Conservation (phyloP, 2,888 invertebrate genomes). For the Ophion slaviceki region DNA sequence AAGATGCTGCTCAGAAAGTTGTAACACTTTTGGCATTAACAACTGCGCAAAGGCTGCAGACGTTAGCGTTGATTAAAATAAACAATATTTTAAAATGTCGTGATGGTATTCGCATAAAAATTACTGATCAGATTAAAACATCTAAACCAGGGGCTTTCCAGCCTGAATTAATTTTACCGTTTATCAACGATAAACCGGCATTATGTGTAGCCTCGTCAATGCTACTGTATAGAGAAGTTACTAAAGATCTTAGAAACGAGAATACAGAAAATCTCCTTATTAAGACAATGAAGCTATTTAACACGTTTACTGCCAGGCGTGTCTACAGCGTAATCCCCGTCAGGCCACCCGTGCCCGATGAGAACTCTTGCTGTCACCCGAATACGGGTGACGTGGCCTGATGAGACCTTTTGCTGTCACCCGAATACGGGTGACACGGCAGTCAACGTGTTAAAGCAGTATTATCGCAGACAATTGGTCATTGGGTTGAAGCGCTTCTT, state of each 20-base stretch:
- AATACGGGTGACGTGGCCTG: too few relatives aligned
- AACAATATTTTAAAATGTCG: background rate
- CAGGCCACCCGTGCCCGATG: too few relatives aligned
- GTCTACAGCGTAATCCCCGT: too few relatives aligned
- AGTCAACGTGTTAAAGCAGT: too few relatives aligned
- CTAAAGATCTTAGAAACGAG: background rate
- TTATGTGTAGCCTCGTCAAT: constrained; percentile 9
- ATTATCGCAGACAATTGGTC: constrained; percentile 10
- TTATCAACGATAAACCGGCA: constrained; percentile 34
- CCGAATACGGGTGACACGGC: too few relatives aligned
- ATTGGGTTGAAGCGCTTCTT: background rate
- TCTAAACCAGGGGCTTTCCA: too few relatives aligned
- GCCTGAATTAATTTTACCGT: constrained; percentile 31
- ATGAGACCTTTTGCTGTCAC: too few relatives aligned
- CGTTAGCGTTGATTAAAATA: constrained; percentile 59
- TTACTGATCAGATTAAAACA: constrained; percentile 22
- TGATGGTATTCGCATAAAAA: constrained; percentile 15
- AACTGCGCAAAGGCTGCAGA: constrained; percentile 66
- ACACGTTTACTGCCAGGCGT: too few relatives aligned
- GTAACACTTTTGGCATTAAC: constrained; percentile 61
- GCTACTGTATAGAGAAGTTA: background rate
- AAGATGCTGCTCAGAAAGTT: constrained; percentile 58
- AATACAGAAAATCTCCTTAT: background rate
- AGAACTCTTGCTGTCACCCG: too few relatives aligned
- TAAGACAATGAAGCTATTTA: background rate